These are phyloP conservation scores for Schlechtendalia chinensis DNA, from an alignment of 1,140 invertebrate genomes.

Conservation along the genomic window DNA sequence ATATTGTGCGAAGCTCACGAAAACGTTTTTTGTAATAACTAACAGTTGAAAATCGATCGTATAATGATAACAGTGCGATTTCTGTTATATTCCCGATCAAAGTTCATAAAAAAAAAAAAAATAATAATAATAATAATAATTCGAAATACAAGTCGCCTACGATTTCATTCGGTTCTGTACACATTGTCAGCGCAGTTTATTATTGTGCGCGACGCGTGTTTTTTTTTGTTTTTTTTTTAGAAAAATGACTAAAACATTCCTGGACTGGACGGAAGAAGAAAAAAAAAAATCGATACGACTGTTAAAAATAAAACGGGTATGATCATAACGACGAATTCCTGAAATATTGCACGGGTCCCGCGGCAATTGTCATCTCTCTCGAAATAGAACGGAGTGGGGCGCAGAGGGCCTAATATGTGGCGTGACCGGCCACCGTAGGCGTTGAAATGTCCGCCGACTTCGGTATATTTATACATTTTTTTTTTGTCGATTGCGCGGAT, in stretches of 20 bases:
- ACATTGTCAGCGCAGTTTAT: too few relatives aligned
- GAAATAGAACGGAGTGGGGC: conserved; percentile 48
- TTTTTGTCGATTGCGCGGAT: not conserved
- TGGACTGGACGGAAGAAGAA: not conserved
- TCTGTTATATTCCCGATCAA: too few relatives aligned
- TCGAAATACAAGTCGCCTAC: too few relatives aligned
- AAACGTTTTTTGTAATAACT: too few relatives aligned
- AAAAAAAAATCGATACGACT: conserved; percentile 21
- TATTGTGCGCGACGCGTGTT: too few relatives aligned
- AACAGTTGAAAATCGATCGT: too few relatives aligned
- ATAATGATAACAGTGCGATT: too few relatives aligned
- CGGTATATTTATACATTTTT: conserved; percentile 41
- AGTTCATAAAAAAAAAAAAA: too few relatives aligned
- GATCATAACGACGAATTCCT: conserved; percentile 48
- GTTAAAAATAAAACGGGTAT: conserved; percentile 43
- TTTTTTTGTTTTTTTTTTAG: not conserved
- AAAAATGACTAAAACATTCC: not conserved
- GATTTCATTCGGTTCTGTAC: too few relatives aligned
- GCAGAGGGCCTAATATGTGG: conserved; percentile 47
- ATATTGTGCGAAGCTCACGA: too few relatives aligned
- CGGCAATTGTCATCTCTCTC: conserved; percentile 42
- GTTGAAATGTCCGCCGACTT: conserved; percentile 21
- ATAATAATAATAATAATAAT: too few relatives aligned
- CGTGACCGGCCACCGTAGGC: conserved; percentile 18
- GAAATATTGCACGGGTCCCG: conserved; percentile 32